These are phyloP conservation scores for Varanus komodoensis DNA, from an alignment of 2,113 vertebrate species.

Conservation along the genomic window DNA sequence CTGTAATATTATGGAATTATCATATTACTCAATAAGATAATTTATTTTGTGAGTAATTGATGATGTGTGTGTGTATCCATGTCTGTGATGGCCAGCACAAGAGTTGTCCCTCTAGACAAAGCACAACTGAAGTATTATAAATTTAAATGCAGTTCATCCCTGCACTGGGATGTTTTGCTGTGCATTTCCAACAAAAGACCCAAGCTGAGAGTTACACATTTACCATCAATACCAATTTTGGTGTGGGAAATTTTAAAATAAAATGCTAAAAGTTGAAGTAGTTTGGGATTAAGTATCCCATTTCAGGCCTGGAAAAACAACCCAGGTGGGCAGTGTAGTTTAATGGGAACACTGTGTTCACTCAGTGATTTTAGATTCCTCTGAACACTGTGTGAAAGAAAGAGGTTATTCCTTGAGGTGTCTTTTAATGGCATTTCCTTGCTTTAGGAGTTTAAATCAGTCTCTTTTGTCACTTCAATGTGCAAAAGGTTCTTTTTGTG, in stretches of 20 bases:
- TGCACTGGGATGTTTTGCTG: background rate
- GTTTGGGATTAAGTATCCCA: background rate
- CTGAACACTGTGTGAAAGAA: conserved; percentile 33
- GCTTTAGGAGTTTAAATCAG: conserved; percentile 64
- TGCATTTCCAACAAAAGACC: background rate
- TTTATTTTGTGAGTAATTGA: background rate
- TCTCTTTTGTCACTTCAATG: conserved; percentile 67
- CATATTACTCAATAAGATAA: background rate
- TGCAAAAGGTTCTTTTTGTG: conserved; percentile 64
- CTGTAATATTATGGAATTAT: background rate
- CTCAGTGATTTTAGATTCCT: conserved; percentile 23
- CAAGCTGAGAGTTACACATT: background rate
- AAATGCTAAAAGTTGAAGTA: background rate
- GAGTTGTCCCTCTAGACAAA: background rate
- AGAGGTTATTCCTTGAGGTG: conserved; percentile 25
- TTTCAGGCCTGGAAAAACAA: conserved; percentile 9
- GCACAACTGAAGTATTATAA: background rate
- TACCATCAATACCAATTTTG: background rate
- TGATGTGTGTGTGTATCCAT: background rate
- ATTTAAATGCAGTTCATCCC: background rate
- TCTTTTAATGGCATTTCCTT: conserved; percentile 51
- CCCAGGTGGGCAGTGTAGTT: background rate
- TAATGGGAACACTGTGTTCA: background rate
- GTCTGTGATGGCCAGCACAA: too few relatives aligned
- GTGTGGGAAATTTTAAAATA: background rate